Evolutionary conservation across 1,140 invertebrate species (phyloP).

Genomic region (Lerema accius): DNA sequence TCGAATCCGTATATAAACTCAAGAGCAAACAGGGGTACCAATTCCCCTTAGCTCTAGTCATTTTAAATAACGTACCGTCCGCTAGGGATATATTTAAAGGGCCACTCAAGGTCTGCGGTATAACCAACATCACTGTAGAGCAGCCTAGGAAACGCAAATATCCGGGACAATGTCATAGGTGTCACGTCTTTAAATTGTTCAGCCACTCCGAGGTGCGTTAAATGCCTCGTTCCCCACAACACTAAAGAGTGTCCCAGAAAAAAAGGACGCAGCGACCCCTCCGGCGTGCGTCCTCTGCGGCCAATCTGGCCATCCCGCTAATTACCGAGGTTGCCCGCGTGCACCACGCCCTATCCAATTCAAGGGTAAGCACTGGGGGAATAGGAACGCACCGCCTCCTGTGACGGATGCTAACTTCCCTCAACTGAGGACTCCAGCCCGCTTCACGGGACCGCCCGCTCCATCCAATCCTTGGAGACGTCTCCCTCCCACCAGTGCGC

Average conservation of each 20-base stretch:
- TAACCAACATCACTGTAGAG: not conserved
- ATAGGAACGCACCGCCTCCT: too few species aligned
- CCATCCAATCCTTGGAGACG: too few species aligned
- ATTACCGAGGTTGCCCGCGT: slow-evolving; percentile 1
- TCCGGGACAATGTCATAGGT: slow-evolving; percentile 9
- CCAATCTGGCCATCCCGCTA: slow-evolving; percentile 10
- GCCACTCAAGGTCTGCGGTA: not conserved
- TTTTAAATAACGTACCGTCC: not conserved
- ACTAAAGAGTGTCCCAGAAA: not conserved
- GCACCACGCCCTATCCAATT: not conserved
- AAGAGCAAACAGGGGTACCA: not conserved
- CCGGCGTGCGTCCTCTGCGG: slow-evolving; percentile 1
- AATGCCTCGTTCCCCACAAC: slow-evolving; percentile 1
- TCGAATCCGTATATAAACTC: slow-evolving; percentile 5
- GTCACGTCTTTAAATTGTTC: slow-evolving; percentile 16
- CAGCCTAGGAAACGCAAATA: not conserved
- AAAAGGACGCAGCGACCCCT: not conserved
- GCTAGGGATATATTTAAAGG: not conserved
- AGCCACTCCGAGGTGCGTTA: slow-evolving; percentile 16
- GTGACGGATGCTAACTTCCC: too few species aligned
- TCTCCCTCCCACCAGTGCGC: too few species aligned
- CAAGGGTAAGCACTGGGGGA: too few species aligned
- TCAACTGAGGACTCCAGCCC: too few species aligned
- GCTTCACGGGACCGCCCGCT: too few species aligned
- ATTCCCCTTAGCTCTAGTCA: not conserved